These are phyloP conservation scores for Cylas formicarius DNA, from an alignment of 1,140 invertebrate species.

Conservation along the genomic window DNA sequence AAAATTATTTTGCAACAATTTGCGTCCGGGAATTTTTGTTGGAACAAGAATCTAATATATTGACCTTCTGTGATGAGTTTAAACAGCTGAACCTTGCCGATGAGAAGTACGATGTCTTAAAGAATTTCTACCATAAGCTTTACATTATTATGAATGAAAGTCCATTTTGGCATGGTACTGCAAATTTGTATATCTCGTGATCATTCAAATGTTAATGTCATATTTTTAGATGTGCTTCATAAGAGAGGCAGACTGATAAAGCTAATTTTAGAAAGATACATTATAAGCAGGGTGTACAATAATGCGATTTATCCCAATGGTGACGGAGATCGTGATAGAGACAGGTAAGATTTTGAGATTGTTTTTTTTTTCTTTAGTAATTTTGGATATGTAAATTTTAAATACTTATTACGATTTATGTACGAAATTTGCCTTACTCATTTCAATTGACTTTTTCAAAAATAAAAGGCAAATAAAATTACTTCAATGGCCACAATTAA, in stretches of 20 bases:
- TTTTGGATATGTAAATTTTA: too few species aligned
- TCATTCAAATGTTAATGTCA: slow-evolving; percentile 6
- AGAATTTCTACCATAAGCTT: slow-evolving; percentile 56
- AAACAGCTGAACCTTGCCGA: slow-evolving; percentile 65
- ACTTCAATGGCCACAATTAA: too few species aligned
- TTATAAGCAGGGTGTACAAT: slow-evolving; percentile 85
- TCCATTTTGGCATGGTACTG: slow-evolving; percentile 60
- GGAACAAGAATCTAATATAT: slow-evolving; percentile 56
- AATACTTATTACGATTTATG: too few species aligned
- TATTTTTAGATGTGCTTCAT: slow-evolving; percentile 20
- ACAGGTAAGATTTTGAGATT: slow-evolving; percentile 59
- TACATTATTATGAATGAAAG: slow-evolving; percentile 59
- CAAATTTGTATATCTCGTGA: slow-evolving; percentile 2
- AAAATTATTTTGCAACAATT: slow-evolving; percentile 69
- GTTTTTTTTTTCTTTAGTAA: too few species aligned
- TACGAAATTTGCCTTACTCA: too few species aligned
- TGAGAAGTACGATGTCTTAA: slow-evolving; percentile 71
- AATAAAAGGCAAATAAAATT: too few species aligned
- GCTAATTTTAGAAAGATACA: slow-evolving; percentile 59
- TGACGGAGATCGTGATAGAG: slow-evolving; percentile 87
- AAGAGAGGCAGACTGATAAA: slow-evolving; percentile 24
- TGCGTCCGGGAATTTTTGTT: slow-evolving; percentile 77
- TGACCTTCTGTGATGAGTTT: slow-evolving; percentile 71
- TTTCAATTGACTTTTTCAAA: too few species aligned
- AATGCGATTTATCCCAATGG: slow-evolving; percentile 95